Evolutionary conservation across 2,888 invertebrate genomes (phyloP).

Genomic region (Drosophila seclusa): DNA sequence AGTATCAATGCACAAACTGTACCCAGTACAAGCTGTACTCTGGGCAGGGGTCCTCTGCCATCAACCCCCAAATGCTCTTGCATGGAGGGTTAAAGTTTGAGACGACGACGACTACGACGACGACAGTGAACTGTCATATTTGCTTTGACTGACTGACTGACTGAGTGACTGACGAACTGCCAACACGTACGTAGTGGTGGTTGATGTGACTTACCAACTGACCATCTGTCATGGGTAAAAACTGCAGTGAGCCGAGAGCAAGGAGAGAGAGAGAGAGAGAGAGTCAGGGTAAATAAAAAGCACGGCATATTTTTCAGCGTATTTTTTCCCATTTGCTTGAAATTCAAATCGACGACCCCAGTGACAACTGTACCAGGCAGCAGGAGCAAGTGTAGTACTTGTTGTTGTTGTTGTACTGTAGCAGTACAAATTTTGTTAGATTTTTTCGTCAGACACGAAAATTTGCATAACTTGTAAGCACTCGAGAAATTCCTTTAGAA

Average conservation of each 20-base stretch:
- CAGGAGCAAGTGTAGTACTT: constrained; percentile 61
- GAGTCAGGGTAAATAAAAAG: constrained; percentile 37
- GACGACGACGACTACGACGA: constrained; percentile 47
- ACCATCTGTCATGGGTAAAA: constrained; percentile 81
- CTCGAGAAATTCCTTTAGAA: constrained; percentile 70
- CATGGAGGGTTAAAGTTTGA: constrained; percentile 72
- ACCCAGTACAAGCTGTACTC: constrained; percentile 54
- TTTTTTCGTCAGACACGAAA: constrained; percentile 32
- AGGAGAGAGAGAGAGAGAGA: not conserved
- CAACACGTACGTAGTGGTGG: constrained; percentile 63
- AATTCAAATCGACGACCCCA: constrained; percentile 65
- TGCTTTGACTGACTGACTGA: constrained; percentile 62
- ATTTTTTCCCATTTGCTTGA: constrained; percentile 38
- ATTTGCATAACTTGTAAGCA: constrained; percentile 74
- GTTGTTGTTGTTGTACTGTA: constrained; percentile 32
- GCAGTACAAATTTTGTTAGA: constrained; percentile 30
- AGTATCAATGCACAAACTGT: constrained; percentile 84
- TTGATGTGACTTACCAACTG: constrained; percentile 80
- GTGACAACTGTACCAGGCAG: constrained; percentile 70
- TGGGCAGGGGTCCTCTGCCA: constrained; percentile 45
- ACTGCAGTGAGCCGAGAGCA: constrained; percentile 20
- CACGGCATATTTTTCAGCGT: constrained; percentile 67
- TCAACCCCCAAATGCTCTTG: constrained; percentile 72
- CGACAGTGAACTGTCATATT: constrained; percentile 78
- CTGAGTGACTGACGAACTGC: constrained; percentile 55